A percentile compares a stretch with the other conserved stretches of the same genome.
These are phyloP conservation scores for Hemicrepidius hirtus DNA, from an alignment of 2,888 invertebrate genomes.

Conservation along the genomic window DNA sequence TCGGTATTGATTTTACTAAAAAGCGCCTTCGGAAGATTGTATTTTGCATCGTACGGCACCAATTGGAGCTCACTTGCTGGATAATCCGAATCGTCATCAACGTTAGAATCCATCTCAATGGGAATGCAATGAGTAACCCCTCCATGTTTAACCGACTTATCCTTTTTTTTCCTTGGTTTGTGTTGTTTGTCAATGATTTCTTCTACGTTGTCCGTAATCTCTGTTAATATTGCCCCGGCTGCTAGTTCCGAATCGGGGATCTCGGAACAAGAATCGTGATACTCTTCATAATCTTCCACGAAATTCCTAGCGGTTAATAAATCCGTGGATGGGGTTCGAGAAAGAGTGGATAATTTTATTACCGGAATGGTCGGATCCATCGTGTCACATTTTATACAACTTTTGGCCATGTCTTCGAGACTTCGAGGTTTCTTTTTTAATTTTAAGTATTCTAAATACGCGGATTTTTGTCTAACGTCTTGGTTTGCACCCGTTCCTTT, in stretches of 20 bases:
- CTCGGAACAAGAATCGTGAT: constrained; percentile 70
- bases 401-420: constrained; percentile 18
- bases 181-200: constrained; percentile 55
- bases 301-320: constrained; percentile 68
- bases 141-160: constrained; percentile 69
- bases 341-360: constrained; percentile 63
- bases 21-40: constrained; percentile 70
- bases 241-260: constrained; percentile 66
- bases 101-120: constrained; percentile 70
- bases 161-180: constrained; percentile 61
- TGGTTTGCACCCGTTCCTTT: constrained; percentile 16
- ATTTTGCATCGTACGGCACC: constrained; percentile 69
- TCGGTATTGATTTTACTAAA: constrained; percentile 66
- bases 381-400: constrained; percentile 25
- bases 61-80: constrained; percentile 68
- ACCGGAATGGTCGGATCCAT: constrained; percentile 16
- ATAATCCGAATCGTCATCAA: constrained; percentile 69
- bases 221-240: constrained; percentile 59
- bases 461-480: constrained; percentile 1
- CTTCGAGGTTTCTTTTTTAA: constrained; percentile 20
- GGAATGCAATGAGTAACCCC: constrained; percentile 69
- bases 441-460: constrained; percentile 32
- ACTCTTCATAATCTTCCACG: constrained; percentile 71
- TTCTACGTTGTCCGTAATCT: constrained; percentile 57
- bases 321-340: constrained; percentile 65